Evolutionary conservation across 2,888 invertebrate species (phyloP), one percentile per base, ranked within the genome.

Genomic region (Dusona sp.): DNA sequence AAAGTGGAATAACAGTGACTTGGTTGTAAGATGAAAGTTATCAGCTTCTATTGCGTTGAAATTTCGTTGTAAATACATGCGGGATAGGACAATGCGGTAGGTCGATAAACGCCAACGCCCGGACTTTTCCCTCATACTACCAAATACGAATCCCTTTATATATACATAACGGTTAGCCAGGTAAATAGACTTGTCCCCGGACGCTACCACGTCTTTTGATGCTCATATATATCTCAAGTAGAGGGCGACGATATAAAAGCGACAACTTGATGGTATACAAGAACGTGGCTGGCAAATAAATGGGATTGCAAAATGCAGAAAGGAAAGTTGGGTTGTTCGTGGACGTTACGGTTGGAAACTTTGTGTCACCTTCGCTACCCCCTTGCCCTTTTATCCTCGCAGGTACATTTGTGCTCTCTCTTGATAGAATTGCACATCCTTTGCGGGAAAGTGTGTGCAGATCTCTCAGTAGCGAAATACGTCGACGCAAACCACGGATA

Each of bases 201-300:
- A 75, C 33, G 22, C 64, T 74, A 16, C 57, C 3, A 25, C 74
- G 22, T 74, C 77, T 77, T n/a, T 65, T 25, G 25, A 77, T 77
- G 64, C 57, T 33, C 57, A 57, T 54, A 51, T 54, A 51, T 70
- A 48, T 33, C 64, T 51, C 57, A 64, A 74, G 64, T 45, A 83
- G 80, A 79, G 48, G 68, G 64, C 77, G 86, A 75, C 79, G 70
- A 83, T 83, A 75, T 83, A 77, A 83, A 77, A 75, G 72, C 83
- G 79, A 83, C 83, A 83, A 75, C 68, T 83, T 80, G 67, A 83
- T 67, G 86, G 86, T 86, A 77, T 72, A 79, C 83, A 79, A 77
- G 86, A 83, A 83, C 79, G 79, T 83, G 75, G 79, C 65, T 72
- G 79, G 77, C 83, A 79, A 86, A 86, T 83, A 83, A 86, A 83